These are phyloP conservation scores for Cataglyphis hispanica DNA, from an alignment of 1,140 invertebrate genomes.

Conservation along the genomic window DNA sequence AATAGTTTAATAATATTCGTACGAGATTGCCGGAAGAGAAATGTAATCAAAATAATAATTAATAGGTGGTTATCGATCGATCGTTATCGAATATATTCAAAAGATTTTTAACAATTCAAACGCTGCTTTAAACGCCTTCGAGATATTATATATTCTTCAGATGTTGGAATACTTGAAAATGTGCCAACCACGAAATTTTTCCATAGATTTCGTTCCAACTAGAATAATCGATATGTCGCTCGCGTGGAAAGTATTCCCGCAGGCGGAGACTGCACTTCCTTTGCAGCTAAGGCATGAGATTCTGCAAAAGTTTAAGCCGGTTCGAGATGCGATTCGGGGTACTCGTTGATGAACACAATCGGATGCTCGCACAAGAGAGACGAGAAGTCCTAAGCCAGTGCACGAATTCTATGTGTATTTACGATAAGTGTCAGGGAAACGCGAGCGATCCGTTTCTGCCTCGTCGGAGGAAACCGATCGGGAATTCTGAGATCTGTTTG, in stretches of 20 bases:
- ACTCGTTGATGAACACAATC: constrained; percentile 34
- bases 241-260: constrained; percentile 19
- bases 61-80: not conserved
- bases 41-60: not conserved
- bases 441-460: constrained; percentile 44
- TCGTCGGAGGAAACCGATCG: constrained; percentile 39
- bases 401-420: constrained; percentile 40
- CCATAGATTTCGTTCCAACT: not conserved
- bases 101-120: not conserved
- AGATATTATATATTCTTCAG: not conserved
- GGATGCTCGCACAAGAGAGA: not conserved
- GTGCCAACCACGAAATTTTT: constrained; percentile 6
- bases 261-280: not conserved
- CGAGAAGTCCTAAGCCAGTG: constrained; percentile 19
- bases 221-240: not conserved
- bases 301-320: not conserved
- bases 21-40: not conserved
- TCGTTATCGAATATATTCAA: not conserved
- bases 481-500: constrained; percentile 7
- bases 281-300: constrained; percentile 27
- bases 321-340: not conserved
- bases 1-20: not conserved
- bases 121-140: not conserved
- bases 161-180: constrained; percentile 14
- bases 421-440: constrained; percentile 19